Evolutionary conservation across 2,113 vertebrate species (phyloP).

Genomic region (Misgurnus anguillicaudatus): DNA sequence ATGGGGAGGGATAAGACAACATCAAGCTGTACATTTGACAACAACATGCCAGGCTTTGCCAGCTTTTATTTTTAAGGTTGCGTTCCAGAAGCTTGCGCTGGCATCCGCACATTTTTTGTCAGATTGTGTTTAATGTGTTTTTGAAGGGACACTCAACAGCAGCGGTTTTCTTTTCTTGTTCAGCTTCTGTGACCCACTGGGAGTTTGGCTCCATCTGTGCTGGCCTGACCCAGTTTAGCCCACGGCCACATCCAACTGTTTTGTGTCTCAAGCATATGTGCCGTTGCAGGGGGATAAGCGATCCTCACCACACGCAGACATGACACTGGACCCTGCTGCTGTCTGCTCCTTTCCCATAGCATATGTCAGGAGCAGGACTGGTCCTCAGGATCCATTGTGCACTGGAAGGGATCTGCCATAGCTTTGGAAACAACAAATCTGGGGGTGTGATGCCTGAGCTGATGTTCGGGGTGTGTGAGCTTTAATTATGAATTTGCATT

Average conservation of each 20-base stretch:
- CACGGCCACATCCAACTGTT: conserved; percentile 81
- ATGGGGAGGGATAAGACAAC: conserved; percentile 15
- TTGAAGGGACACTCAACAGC: conserved; percentile 44
- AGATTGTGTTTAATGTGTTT: conserved; percentile 39
- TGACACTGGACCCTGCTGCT: conserved; percentile 67
- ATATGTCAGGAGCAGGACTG: conserved; percentile 62
- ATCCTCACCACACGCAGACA: conserved; percentile 65
- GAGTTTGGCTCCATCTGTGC: conserved; percentile 79
- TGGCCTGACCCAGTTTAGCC: conserved; percentile 82
- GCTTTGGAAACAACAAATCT: not conserved
- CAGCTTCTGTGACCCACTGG: conserved; percentile 75
- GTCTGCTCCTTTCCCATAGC: conserved; percentile 60
- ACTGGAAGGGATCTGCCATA: conserved; percentile 31
- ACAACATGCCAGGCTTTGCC: conserved; percentile 36
- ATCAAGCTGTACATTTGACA: conserved; percentile 33
- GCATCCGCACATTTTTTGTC: conserved; percentile 40
- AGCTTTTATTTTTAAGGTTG: conserved; percentile 43
- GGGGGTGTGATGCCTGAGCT: not conserved
- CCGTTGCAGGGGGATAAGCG: conserved; percentile 74
- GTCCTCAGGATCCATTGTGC: conserved; percentile 53
- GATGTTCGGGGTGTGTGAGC: conserved; percentile 1
- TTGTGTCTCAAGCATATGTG: conserved; percentile 78
- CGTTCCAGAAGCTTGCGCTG: conserved; percentile 48
- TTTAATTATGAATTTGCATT: not conserved
- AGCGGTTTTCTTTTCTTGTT: conserved; percentile 61